These are phyloP conservation scores for Zosterops hypoxanthus DNA, from an alignment of 2,113 vertebrate genomes.

Conservation along the genomic window DNA sequence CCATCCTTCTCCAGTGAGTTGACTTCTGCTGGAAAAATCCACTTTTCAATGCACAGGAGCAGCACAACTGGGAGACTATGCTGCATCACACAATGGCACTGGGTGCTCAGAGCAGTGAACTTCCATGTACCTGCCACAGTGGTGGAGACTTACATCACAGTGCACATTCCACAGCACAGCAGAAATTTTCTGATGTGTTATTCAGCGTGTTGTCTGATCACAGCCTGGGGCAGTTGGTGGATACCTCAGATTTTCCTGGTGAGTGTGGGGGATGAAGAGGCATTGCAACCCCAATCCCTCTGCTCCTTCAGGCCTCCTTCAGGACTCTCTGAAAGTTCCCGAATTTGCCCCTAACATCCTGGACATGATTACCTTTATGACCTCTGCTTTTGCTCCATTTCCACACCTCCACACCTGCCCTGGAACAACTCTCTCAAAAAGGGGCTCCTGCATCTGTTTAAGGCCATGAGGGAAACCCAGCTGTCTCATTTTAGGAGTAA, in stretches of 20 bases:
- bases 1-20: neutral
- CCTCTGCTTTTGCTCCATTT: neutral
- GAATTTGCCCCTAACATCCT: neutral
- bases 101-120: neutral
- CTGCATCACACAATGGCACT: accelerated
- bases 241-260: neutral
- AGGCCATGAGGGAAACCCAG: neutral
- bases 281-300: neutral
- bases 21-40: neutral
- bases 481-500: neutral
- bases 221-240: neutral
- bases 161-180: neutral
- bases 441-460: neutral
- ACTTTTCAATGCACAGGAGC: neutral
- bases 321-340: neutral
- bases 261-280: neutral
- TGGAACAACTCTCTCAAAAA: neutral
- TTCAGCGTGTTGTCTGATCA: neutral
- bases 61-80: neutral
- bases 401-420: neutral
- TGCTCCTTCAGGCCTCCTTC: neutral
- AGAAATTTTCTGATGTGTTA: neutral
- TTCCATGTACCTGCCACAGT: neutral
- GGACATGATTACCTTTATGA: neutral
- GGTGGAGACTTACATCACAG: neutral